These are phyloP conservation scores for Paralvinella palmiformis DNA, from an alignment of 1,140 invertebrate genomes.

Conservation along the genomic window DNA sequence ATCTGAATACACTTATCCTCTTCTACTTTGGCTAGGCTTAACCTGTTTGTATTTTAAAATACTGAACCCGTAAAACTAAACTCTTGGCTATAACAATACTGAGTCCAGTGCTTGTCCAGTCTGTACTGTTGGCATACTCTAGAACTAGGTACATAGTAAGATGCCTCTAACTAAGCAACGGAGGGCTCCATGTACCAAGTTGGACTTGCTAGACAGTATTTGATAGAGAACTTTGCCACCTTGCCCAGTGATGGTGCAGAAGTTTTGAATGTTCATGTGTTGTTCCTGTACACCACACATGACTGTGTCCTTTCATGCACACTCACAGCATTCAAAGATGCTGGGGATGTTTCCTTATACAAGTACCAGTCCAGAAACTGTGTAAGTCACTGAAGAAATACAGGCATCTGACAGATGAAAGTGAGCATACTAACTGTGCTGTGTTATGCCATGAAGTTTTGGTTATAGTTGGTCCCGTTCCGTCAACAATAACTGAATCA, in stretches of 20 bases:
- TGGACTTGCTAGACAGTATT: slow-evolving; percentile 1
- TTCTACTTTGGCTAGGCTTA: too few species aligned
- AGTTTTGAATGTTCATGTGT: not conserved
- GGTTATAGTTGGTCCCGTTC: not conserved
- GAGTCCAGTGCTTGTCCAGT: too few species aligned
- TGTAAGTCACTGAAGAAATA: not conserved
- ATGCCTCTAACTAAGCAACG: not conserved
- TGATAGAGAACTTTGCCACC: not conserved
- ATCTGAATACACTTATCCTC: too few species aligned
- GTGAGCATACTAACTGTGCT: not conserved
- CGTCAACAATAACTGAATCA: not conserved
- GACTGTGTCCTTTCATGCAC: not conserved
- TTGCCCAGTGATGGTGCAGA: not conserved
- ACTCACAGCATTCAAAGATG: not conserved
- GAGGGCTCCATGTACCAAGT: not conserved
- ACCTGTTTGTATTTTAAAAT: too few species aligned
- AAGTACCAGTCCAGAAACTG: not conserved
- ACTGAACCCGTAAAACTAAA: too few species aligned
- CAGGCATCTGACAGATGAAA: not conserved
- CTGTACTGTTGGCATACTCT: too few species aligned
- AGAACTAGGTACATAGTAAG: too few species aligned
- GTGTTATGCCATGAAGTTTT: not conserved
- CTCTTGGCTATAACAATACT: too few species aligned
- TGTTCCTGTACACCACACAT: not conserved
- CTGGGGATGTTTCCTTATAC: not conserved